Evolutionary conservation across 2,797 vertebrate genomes (phyloP).

Genomic region (Falco naumanni): DNA sequence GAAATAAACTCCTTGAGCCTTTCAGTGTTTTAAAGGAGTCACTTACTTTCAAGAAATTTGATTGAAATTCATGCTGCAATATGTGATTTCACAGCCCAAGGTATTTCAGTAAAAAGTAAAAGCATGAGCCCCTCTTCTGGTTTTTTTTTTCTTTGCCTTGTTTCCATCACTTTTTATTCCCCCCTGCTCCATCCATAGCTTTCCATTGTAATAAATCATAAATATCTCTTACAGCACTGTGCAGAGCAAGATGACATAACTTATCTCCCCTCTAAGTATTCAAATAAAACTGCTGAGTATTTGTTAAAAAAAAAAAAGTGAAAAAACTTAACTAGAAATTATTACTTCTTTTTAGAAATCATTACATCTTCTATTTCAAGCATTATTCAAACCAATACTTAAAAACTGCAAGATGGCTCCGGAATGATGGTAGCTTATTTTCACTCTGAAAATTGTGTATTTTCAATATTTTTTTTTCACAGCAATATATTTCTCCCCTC

Average conservation of each 20-base stretch:
- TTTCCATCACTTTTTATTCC: not conserved
- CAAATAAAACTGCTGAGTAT: not conserved
- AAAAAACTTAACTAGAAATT: not conserved
- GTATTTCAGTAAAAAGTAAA: not conserved
- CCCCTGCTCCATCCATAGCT: not conserved
- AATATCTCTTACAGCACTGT: not conserved
- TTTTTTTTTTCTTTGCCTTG: not conserved
- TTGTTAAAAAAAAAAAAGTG: not conserved
- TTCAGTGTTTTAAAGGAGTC: not conserved
- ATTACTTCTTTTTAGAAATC: not conserved
- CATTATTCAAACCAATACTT: not conserved
- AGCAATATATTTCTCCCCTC: not conserved
- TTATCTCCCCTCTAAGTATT: not conserved
- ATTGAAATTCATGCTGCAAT: not conserved
- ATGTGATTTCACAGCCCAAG: not conserved
- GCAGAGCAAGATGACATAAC: not conserved
- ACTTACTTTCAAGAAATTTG: constrained; percentile 10
- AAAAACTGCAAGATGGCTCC: not conserved
- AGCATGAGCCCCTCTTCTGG: not conserved
- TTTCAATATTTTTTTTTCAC: not conserved
- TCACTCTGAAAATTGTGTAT: not conserved
- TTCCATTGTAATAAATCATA: not conserved
- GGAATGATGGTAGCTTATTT: not conserved
- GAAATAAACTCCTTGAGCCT: constrained; percentile 8
- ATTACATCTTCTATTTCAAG: not conserved